Conservation (phyloP, 2,888 invertebrate genomes). For the Hypomecis punctinalis region DNA sequence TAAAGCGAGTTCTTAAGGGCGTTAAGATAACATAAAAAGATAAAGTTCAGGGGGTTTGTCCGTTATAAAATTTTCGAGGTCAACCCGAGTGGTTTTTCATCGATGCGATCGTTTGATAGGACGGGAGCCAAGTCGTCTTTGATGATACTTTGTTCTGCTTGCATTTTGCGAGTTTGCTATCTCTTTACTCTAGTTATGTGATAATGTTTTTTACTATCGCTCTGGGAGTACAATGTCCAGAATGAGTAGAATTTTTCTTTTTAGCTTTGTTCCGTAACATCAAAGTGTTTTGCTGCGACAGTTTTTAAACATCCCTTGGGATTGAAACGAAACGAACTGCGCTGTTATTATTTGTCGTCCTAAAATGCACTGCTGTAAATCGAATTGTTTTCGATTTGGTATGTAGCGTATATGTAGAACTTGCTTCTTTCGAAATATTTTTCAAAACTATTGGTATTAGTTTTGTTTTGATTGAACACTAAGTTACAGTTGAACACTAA, state of each 20-base stretch:
- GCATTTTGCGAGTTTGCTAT: neutral
- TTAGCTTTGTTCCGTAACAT: conserved; percentile 18
- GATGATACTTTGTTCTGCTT: conserved; percentile 8
- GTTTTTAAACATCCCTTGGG: conserved; percentile 25
- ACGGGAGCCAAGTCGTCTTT: conserved; percentile 20
- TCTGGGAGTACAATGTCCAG: conserved; percentile 6
- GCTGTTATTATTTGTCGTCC: conserved; percentile 16
- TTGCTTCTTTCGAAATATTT: too few relatives aligned
- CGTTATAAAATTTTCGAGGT: conserved; percentile 44
- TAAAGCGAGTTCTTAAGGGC: conserved; percentile 36
- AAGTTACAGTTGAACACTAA: too few relatives aligned
- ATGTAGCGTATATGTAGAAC: too few relatives aligned
- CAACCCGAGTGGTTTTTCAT: conserved; percentile 30
- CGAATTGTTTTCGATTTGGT: conserved; percentile 1
- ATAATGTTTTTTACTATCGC: neutral
- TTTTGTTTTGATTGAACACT: too few relatives aligned
- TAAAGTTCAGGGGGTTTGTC: conserved; percentile 42
- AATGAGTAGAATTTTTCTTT: conserved; percentile 4
- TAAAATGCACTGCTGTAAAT: conserved; percentile 16
- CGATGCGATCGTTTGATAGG: conserved; percentile 33
- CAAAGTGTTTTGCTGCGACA: conserved; percentile 17
- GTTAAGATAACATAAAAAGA: conserved; percentile 43
- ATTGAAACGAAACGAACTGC: conserved; percentile 4
- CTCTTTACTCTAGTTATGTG: neutral
- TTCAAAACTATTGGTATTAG: too few relatives aligned